phyloP scores from a whole-genome alignment of 2,888 invertebrate species.

The Dyspetes luteomarginatus region DNA sequence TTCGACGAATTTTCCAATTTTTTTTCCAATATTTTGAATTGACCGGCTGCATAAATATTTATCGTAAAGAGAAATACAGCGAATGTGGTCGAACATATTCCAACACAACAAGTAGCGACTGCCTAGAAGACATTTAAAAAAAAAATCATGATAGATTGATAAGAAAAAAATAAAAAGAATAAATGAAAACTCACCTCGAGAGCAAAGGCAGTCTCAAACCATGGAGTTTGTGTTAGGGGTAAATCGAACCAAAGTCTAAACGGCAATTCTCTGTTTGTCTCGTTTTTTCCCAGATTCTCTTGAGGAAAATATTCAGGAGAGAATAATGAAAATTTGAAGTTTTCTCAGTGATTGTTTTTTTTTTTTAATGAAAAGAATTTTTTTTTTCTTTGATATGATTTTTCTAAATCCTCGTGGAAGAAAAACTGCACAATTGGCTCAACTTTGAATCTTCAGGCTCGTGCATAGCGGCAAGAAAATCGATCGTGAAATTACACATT shows the following conservation, averaged over 20 bases:
- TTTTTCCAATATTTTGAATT: constrained; percentile 38
- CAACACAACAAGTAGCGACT: neutral
- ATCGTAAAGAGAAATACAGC: constrained; percentile 29
- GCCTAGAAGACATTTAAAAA: neutral
- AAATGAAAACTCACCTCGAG: neutral
- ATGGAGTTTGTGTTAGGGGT: constrained; percentile 60
- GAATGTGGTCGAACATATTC: constrained; percentile 17
- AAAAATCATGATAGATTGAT: neutral
- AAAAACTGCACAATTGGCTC: too few species aligned
- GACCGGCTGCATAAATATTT: constrained; percentile 23
- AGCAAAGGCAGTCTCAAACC: constrained; percentile 56
- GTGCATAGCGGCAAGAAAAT: too few species aligned
- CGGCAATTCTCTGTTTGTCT: constrained; percentile 56
- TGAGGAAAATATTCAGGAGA: neutral
- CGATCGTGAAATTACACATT: neutral
- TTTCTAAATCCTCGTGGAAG: too few species aligned
- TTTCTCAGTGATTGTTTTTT: too few species aligned
- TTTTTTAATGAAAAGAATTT: too few species aligned
- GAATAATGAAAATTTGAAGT: neutral
- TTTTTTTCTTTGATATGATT: too few species aligned
- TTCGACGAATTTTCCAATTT: constrained; percentile 13
- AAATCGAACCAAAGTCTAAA: constrained; percentile 58
- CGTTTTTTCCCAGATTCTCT: constrained; percentile 58
- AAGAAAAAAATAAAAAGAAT: too few species aligned
- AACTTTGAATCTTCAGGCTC: too few species aligned